Percentiles rank a stretch among this genome's conserved stretches.
Conservation (phyloP, 35 echinoderm and acorn worm species). For the Ophioderma brevispina region DNA sequence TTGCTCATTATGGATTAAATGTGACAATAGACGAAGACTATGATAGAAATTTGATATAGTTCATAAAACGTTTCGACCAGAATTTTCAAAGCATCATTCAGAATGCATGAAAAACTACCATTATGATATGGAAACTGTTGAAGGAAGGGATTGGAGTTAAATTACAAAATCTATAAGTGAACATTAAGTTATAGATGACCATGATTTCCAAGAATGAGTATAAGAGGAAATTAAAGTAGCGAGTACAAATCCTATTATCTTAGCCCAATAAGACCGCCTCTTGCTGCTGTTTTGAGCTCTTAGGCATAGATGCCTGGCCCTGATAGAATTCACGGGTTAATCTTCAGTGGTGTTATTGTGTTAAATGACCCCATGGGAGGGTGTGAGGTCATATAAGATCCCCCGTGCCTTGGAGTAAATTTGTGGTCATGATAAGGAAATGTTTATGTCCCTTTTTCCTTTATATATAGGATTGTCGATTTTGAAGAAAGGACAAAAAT, state of each 20-base stretch:
- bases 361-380: neutral
- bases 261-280: neutral
- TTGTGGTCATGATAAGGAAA: too few species aligned
- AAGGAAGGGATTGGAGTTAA: neutral
- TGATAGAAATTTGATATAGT: too few species aligned
- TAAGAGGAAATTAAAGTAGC: neutral
- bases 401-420: neutral
- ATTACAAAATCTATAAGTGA: neutral
- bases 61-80: too few species aligned
- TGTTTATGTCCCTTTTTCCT: too few species aligned
- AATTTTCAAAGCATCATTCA: too few species aligned
- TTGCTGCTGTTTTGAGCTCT: neutral
- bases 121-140: neutral
- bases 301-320: neutral
- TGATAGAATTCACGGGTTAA: slow-evolving; percentile 2
- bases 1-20: neutral
- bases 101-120: neutral
- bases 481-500: too few species aligned
- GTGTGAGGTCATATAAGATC: neutral
- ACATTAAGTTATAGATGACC: too few species aligned
- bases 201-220: too few species aligned
- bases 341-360: neutral
- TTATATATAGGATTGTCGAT: too few species aligned
- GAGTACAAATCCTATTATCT: neutral
- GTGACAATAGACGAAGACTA: too few species aligned